Evolutionary conservation across 1,140 invertebrate genomes (phyloP).

Genomic region (Listronotus bonariensis): DNA sequence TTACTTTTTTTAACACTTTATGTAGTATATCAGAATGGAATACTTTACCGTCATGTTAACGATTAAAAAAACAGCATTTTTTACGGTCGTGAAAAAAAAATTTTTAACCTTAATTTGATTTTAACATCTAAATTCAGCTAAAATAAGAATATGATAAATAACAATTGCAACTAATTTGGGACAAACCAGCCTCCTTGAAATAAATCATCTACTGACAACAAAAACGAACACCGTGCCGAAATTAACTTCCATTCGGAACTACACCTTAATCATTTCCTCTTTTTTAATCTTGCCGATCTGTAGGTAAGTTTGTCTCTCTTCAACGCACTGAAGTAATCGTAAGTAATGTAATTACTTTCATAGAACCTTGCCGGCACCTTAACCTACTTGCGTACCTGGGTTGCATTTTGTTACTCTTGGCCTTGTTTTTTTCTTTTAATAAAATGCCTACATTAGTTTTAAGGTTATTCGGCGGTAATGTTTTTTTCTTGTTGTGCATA

Average conservation of each 20-base stretch:
- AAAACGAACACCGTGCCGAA: slow-evolving; percentile 23
- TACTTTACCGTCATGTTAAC: too few species aligned
- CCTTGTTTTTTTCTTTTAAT: slow-evolving; percentile 51
- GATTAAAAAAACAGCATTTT: too few species aligned
- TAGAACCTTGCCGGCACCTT: slow-evolving; percentile 47
- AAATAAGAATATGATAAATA: too few species aligned
- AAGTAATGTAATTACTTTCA: slow-evolving; percentile 25
- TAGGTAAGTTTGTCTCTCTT: not conserved
- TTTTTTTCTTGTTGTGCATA: slow-evolving; percentile 18
- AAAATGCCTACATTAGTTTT: slow-evolving; percentile 40
- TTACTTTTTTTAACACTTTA: too few species aligned
- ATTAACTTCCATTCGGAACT: slow-evolving; percentile 23
- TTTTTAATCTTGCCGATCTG: not conserved
- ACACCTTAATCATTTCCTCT: slow-evolving; percentile 9
- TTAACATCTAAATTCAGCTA: too few species aligned
- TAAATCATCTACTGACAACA: slow-evolving; percentile 16
- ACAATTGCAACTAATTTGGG: slow-evolving; percentile 8
- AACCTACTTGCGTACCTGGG: slow-evolving; percentile 53
- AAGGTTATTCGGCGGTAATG: slow-evolving; percentile 44
- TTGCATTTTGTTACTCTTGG: slow-evolving; percentile 54
- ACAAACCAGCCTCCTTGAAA: slow-evolving; percentile 25
- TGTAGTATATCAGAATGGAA: too few species aligned
- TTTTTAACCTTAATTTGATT: too few species aligned
- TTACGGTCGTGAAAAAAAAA: too few species aligned
- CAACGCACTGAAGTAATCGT: not conserved